Base-by-base conservation (phyloP, 1,140 invertebrate genomes). In the Belonocnema kinseyi region DNA sequence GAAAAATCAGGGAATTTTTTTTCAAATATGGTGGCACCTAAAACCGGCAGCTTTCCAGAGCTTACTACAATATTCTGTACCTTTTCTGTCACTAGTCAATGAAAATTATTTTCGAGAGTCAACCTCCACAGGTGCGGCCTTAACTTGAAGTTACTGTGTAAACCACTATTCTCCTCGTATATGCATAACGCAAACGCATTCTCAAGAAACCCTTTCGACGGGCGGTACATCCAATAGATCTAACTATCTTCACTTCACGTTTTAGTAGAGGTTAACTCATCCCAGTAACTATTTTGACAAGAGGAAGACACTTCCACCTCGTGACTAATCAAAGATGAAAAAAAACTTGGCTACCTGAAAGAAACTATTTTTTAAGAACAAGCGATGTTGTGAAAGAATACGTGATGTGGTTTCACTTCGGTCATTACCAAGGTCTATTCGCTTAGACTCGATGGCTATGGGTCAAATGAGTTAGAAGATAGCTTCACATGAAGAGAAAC, bases 21-120 rank as follows among this genome's bases (percentile, higher is more conserved):
- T 13, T 52, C 21, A 74, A 74, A 77, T 75, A 61, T 73, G 52
- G 40, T 66, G 50, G 61, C 56, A 58, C 54, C 54, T 58, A 10
- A 46, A 46, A 11, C 40, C 10, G 10, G 40, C 40, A 46, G 40
- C 40, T 46, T 74, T 73, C 73, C 17, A 33, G 19, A 73, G 53
- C 33, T 12, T 72, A 70, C 70, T 75, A 73, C 53, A 33, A 50
- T 51, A 8, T 66, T 50, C 40, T 72, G 40, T 50, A 46, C 17
- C 50, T 46, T 66, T 73, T 75, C 74, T 76, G 73, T 77, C 70
- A 75, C 46, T 40, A 40, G 8, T 16, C 53, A 1, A 71, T n/a
- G 54, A 50, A 80, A 80, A 71, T 77, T 80, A 80, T 80, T 77
- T 46, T 16, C 74, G 72, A 77, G 75, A 75, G 17, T 54, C 53